Evolutionary conservation across 1,140 invertebrate species (phyloP), one percentile per base, ranked within the genome.

Genomic region (Eciton burchellii): DNA sequence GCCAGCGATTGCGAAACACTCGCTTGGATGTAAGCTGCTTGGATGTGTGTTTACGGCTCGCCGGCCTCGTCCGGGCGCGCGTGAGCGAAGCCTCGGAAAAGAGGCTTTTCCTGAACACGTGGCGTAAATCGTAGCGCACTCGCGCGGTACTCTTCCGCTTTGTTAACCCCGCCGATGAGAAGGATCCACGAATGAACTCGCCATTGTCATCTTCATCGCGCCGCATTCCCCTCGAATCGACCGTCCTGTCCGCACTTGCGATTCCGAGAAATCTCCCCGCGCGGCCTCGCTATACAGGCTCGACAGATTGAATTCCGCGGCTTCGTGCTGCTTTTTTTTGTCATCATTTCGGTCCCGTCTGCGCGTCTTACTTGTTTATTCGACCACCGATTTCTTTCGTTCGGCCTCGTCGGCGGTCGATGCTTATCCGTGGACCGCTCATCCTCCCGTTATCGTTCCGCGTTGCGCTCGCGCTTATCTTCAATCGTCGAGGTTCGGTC

Each of bases 391-490:
- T 77, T 83, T 45, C 41, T 45, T 14, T 35, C 29, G 19, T 56
- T 6, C 43, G n/a, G 49, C 76, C 24, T 35, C 8, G 49, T 73
- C 52, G 47, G 63, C 49, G 66, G 63, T 82, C 57, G 35, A 5
- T 19, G 56, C 43, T 66, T 65, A 14, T 12, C 52, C 41, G 43
- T 54, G 21, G 29, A 5, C n/a, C 24, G 57, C 29, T 82, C 52
- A 71, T 45, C 52, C 26, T 21, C 35, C 59, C 52, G 65, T 68
- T 68, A 68, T 68, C 65, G 52, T 85, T 29, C 65, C 47, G 57
- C 81, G 74, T 87, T 81, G 82, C 54, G 41, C 12, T 26, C 45
- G n/a, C 24, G 29, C 65, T 76, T 87, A 71, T 71, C 85, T 81
- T 26, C 21, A 71, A 57, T 9, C n/a, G 4, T 59, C 35, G 47